Percentiles rank a stretch among this genome's conserved stretches.
These are phyloP conservation scores for Malthinus seriepunctatus DNA, from an alignment of 2,888 invertebrate species.

Conservation along the genomic window DNA sequence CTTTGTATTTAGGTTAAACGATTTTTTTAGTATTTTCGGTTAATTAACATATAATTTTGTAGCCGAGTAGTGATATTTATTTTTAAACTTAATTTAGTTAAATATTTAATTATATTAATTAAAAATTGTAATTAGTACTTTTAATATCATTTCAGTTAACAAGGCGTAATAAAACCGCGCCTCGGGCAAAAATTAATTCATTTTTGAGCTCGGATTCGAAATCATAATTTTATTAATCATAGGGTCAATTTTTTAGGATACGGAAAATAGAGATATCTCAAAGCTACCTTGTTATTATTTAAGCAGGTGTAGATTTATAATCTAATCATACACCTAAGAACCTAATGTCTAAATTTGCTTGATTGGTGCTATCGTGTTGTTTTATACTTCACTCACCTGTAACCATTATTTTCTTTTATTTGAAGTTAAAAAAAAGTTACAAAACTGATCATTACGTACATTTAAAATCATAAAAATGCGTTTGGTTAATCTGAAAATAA, in stretches of 20 bases:
- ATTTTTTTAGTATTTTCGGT: too few species aligned
- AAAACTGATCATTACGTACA: background rate
- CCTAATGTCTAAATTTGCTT: constrained; percentile 6
- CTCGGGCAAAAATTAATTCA: constrained; percentile 19
- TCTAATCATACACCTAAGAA: constrained; percentile 25
- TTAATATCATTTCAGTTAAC: constrained; percentile 26
- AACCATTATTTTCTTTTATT: too few species aligned
- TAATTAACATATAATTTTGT: too few species aligned
- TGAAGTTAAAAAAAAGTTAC: background rate
- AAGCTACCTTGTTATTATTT: constrained; percentile 33
- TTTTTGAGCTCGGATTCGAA: constrained; percentile 35
- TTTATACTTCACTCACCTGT: too few species aligned
- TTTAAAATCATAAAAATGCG: background rate
- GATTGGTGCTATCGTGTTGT: background rate
- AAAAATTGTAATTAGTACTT: too few species aligned
- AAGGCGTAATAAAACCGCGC: constrained; percentile 37
- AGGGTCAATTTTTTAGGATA: constrained; percentile 34
- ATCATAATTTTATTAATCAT: constrained; percentile 41
- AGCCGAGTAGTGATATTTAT: too few species aligned
- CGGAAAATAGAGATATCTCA: constrained; percentile 32
- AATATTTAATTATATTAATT: too few species aligned
- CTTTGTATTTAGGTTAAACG: too few species aligned
- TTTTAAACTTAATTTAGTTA: too few species aligned
- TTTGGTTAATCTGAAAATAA: background rate
- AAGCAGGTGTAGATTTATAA: constrained; percentile 32